Evolutionary conservation across 2,888 invertebrate genomes (phyloP).

Genomic region (Pilophorus perplexus): DNA sequence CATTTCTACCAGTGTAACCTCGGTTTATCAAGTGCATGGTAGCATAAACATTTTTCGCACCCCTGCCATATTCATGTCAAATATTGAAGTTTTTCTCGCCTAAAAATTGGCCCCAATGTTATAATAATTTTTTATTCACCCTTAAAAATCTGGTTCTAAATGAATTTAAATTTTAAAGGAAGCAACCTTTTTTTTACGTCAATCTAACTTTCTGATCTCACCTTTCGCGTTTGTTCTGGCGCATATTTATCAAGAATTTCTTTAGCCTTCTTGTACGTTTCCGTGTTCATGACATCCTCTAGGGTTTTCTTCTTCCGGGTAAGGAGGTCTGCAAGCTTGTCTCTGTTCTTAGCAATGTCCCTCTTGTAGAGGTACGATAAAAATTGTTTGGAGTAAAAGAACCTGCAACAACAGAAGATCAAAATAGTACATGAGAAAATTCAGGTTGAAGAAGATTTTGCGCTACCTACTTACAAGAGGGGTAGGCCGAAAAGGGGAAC

Average conservation of each 20-base stretch:
- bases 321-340: conserved; percentile 66
- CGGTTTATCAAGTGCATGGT: too few species aligned
- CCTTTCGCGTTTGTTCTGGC: conserved; percentile 58
- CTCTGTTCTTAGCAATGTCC: conserved; percentile 73
- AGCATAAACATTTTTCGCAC: too few species aligned
- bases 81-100: too few species aligned
- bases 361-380: conserved; percentile 87
- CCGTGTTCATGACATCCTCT: conserved; percentile 95
- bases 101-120: too few species aligned
- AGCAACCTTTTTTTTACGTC: too few species aligned
- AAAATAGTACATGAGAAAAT: neutral
- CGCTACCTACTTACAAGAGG: conserved; percentile 61
- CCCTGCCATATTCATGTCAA: too few species aligned
- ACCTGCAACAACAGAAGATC: conserved; percentile 57
- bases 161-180: too few species aligned
- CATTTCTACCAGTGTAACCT: too few species aligned
- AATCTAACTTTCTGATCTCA: neutral
- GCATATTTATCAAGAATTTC: conserved; percentile 85
- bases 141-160: too few species aligned
- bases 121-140: too few species aligned
- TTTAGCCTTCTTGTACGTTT: conserved; percentile 93
- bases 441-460: neutral
- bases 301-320: conserved; percentile 84
- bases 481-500: conserved; percentile 78
- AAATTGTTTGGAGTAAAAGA: conserved; percentile 71